phyloP scores from a whole-genome alignment of 2,888 invertebrate genomes.

The Heliconius charithonia region DNA sequence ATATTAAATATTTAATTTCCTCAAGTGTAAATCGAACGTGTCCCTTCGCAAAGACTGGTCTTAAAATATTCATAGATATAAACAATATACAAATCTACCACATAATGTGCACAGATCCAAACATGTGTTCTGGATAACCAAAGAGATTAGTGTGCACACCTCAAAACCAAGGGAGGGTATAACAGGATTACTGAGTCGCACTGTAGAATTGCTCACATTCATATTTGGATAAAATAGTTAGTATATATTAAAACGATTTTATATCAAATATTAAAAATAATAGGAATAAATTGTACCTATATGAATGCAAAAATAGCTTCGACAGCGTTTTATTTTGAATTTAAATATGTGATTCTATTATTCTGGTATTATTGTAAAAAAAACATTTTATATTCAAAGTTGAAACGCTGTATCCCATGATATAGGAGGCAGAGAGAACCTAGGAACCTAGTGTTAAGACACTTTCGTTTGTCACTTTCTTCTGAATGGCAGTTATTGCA shows the following conservation, averaged over 20 bases:
- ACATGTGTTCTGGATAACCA: constrained; percentile 64
- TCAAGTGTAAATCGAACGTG: too few species aligned
- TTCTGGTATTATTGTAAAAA: too few species aligned
- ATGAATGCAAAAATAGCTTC: not conserved
- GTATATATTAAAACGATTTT: constrained; percentile 4
- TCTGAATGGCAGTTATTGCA: too few species aligned
- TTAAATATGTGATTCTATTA: not conserved
- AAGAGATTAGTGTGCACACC: constrained; percentile 59
- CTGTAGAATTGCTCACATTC: constrained; percentile 22
- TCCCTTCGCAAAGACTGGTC: too few species aligned
- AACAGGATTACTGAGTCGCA: constrained; percentile 51
- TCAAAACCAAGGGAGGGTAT: constrained; percentile 51
- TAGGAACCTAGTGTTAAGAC: too few species aligned
- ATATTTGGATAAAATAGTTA: not conserved
- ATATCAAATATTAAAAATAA: not conserved
- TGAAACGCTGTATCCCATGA: too few species aligned
- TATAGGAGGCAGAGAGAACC: too few species aligned
- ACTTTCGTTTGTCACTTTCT: too few species aligned
- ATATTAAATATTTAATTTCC: too few species aligned
- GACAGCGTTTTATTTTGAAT: not conserved
- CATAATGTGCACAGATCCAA: constrained; percentile 40
- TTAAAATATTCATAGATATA: constrained; percentile 2
- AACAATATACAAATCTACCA: constrained; percentile 21
- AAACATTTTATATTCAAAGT: too few species aligned
- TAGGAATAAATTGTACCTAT: not conserved